Base-by-base conservation (phyloP, 2,888 invertebrate species). In the Drosophila leonis region DNA sequence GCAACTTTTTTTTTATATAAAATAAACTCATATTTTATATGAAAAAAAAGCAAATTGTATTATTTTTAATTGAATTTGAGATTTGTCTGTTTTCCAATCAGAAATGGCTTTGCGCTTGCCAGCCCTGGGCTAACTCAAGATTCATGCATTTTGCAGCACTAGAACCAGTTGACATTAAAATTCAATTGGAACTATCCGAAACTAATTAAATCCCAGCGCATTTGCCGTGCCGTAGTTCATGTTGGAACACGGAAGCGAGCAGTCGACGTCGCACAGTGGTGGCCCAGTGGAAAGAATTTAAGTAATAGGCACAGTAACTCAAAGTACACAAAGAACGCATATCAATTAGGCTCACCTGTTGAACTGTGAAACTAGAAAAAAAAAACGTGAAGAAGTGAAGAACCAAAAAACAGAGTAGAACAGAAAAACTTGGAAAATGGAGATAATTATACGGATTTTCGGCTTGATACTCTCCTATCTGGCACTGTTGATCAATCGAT, bases 371-470 rank as follows among this genome's bases (percentile, higher is more conserved):
- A 41, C 18, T 35, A 10, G 39, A 62, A 33, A n/a, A 15, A 27
- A 8, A 13, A 15, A 15, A 10, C n/a, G n/a, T n/a, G n/a, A n/a
- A n/a, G n/a, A 31, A 31, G 9, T 0, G 9, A 4, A 0, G 7
- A 9, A 8, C 8, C 15, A 1, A 0, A 27, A n/a, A 18, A 7
- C 7, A 12, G 4, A 18, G 7, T 15, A 24, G 1, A 13, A 13
- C 7, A 7, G 12, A 31, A 13, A 33, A 49, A 18, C 5, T 20
- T 65, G 31, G 13, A 35, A 52, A 54, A 91, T 91, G 91, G 86
- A 90, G 69, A 48, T 83, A 33, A 1, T 90, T 1, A 33, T 91
- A 48, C 89, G 87, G 12, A 37, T 90, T n/a, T 4, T 90, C 12
- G 78, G 79, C 27, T 46, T 76, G 0, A 44, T 91, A 29, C 35